Evolutionary conservation across 2,113 vertebrate species (phyloP).

Genomic region (Bos javanicus): DNA sequence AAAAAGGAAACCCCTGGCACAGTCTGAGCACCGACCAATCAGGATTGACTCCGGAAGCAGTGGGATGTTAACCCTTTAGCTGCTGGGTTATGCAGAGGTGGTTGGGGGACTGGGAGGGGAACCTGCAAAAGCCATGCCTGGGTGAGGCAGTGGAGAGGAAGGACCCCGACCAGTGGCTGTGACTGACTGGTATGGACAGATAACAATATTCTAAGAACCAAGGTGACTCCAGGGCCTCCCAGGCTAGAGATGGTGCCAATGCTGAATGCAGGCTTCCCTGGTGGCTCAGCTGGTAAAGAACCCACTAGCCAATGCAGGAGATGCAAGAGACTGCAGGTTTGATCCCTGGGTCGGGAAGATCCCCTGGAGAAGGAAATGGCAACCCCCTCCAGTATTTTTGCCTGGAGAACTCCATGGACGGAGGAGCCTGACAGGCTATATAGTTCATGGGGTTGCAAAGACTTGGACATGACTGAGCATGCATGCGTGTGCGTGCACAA

Average conservation of each 20-base stretch:
- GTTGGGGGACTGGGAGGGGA: neutral
- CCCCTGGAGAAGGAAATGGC: neutral
- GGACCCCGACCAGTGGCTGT: neutral
- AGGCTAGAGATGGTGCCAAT: neutral
- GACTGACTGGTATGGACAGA: fast-evolving
- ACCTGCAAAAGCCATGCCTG: neutral
- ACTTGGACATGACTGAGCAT: neutral
- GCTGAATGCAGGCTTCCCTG: neutral
- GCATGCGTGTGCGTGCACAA: fast-evolving
- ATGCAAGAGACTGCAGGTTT: neutral
- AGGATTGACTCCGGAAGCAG: neutral
- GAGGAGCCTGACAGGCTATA: neutral
- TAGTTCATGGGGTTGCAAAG: neutral
- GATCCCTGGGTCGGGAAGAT: neutral
- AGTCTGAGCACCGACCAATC: neutral
- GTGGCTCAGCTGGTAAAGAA: neutral
- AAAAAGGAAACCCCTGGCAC: fast-evolving
- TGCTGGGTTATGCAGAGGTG: neutral
- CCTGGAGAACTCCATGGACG: neutral
- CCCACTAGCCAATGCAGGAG: neutral
- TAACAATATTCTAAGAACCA: neutral
- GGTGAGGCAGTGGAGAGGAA: fast-evolving
- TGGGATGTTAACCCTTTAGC: neutral
- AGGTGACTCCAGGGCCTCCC: fast-evolving
- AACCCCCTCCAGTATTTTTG: neutral